phyloP scores from a whole-genome alignment of 2,888 invertebrate species.

The Cephus pulcher region DNA sequence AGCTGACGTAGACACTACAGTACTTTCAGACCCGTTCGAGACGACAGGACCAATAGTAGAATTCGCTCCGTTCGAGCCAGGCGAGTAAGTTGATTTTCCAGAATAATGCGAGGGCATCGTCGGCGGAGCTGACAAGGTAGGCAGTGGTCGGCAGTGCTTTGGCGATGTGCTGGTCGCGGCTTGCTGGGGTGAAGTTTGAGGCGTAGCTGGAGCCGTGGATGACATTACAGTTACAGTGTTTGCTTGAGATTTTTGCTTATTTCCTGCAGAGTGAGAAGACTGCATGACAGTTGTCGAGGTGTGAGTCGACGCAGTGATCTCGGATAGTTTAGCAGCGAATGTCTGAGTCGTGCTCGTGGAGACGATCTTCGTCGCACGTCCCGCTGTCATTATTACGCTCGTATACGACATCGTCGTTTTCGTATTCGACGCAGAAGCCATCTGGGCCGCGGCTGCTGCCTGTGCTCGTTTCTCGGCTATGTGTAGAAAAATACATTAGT shows the following conservation, averaged over 20 bases:
- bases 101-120: slow-evolving; percentile 53
- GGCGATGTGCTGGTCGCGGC: slow-evolving; percentile 57
- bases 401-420: slow-evolving; percentile 72
- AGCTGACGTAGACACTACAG: slow-evolving; percentile 39
- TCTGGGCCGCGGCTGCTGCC: slow-evolving; percentile 62
- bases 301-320: slow-evolving; percentile 65
- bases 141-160: slow-evolving; percentile 64
- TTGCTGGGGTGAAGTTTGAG: slow-evolving; percentile 49
- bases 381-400: slow-evolving; percentile 70
- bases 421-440: slow-evolving; percentile 66
- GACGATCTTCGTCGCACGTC: slow-evolving; percentile 65
- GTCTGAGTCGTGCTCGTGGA: slow-evolving; percentile 75
- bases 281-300: slow-evolving; percentile 49
- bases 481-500: neutral
- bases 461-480: slow-evolving; percentile 68
- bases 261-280: slow-evolving; percentile 46
- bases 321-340: slow-evolving; percentile 80
- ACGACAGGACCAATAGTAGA: slow-evolving; percentile 32
- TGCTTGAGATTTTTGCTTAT: slow-evolving; percentile 48
- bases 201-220: slow-evolving; percentile 36
- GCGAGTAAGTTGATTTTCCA: slow-evolving; percentile 51
- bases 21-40: slow-evolving; percentile 45
- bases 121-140: slow-evolving; percentile 56
- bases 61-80: slow-evolving; percentile 51
- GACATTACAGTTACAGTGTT: slow-evolving; percentile 36